Evolutionary conservation across 1,140 invertebrate species (phyloP).

Genomic region (Ooceraea biroi): DNA sequence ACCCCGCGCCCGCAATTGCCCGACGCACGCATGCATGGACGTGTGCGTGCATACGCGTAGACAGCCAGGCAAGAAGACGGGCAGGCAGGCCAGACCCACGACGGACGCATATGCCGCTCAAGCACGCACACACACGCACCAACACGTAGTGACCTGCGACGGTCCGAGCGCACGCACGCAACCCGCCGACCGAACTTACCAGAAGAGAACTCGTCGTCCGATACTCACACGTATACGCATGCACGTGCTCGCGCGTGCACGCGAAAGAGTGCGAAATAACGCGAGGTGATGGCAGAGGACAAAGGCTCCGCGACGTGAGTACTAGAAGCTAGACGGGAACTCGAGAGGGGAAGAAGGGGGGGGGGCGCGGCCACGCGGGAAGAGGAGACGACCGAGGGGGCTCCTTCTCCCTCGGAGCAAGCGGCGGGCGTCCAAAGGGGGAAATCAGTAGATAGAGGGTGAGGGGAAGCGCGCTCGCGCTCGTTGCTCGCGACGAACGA

Average conservation of each 20-base stretch:
- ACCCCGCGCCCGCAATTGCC: conserved; percentile 36
- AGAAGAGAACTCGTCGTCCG: conserved; percentile 44
- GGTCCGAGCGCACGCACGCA: conserved; percentile 53
- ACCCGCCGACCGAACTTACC: conserved; percentile 53
- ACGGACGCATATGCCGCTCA: conserved; percentile 62
- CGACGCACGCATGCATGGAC: conserved; percentile 34
- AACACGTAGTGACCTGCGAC: too few species aligned
- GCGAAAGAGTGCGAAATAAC: conserved; percentile 84
- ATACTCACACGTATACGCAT: conserved; percentile 32
- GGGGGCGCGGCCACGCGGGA: conserved; percentile 7
- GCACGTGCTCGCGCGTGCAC: conserved; percentile 65
- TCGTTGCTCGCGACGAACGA: conserved; percentile 63
- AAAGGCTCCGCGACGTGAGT: conserved; percentile 81
- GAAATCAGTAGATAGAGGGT: conserved; percentile 56
- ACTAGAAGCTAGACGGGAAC: conserved; percentile 78
- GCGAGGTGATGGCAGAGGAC: conserved; percentile 83
- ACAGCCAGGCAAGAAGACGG: conserved; percentile 11
- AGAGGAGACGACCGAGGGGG: conserved; percentile 65
- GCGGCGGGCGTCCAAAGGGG: conserved; percentile 60
- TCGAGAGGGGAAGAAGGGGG: conserved; percentile 33
- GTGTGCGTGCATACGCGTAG: too few species aligned
- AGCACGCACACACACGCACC: conserved; percentile 60
- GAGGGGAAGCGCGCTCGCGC: conserved; percentile 56
- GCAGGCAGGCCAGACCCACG: conserved; percentile 59
- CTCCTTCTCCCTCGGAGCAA: conserved; percentile 68